Evolutionary conservation across 1,140 invertebrate genomes (phyloP), one percentile per base, ranked within the genome.

Genomic region (Sarcophaga bullata): DNA sequence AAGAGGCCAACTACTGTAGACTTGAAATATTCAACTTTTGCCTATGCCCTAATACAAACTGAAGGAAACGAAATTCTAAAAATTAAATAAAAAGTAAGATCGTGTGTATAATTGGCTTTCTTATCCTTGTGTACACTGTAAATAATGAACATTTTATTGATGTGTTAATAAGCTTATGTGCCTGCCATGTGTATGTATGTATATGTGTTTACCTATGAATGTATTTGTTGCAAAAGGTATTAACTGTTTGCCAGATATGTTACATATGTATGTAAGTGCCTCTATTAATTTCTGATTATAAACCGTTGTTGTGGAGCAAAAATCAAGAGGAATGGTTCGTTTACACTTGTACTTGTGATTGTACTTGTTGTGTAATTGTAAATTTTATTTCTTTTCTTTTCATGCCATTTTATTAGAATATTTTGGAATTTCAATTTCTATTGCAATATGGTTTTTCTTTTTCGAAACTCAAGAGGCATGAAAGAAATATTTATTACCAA

Each of bases 81-180:
- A 37, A 37, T 37, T 37, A 37, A 37, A 37, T 37, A 37, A 37
- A 37, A 37, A 37, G 25, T 37, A 37, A 37, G 25, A 37, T 1
- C 25, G 25, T 37, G 25, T 37, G 25, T 37, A 37, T 37, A 37
- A 37, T 37, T 37, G 25, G 25, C 25, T 49, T 50, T 75, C 11
- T 17, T 37, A 37, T 37, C 19, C 48, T 76, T 1, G 37, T 37
- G 37, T 15, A 7, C 25, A 47, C 73, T 37, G 37, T 73, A 76
- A 76, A 48, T 76, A 49, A 76, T 76, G 15, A 47, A 49, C 73
- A 76, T 76, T 76, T 76, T 76, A 76, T 76, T 76, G n/a, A 49
- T 76, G 73, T 76, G 48, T 49, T 17, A 17, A 76, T 47, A 10
- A 0, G 73, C 7, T 15, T 11, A 75, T 49, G 25, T 49, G 73